Evolutionary conservation across 2,797 vertebrate genomes (phyloP), one percentile per base, ranked within the genome.

Genomic region (Paramormyrops hopkinsi): DNA sequence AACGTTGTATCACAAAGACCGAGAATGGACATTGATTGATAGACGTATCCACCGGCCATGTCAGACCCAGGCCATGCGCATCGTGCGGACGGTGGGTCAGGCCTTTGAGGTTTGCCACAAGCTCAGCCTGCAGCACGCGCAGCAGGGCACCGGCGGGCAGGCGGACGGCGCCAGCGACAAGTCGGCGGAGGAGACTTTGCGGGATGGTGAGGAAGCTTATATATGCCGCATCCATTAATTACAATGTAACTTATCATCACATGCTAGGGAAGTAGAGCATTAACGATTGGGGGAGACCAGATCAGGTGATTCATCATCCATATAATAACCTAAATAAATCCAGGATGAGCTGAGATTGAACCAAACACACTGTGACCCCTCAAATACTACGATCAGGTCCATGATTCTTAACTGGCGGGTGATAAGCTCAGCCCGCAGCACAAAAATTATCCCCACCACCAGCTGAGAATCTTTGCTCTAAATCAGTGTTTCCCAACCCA

Each of bases 41-140:
- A 29, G 29, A 59, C 85, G 2, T 87, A 2, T 85, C 19, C 33
- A 22, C 79, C 44, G 0, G 87, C 33, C 86, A 9, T 33, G 48
- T 79, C 89, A 97, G 96, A 97, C 95, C 69, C 97, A 97, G 94
- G 97, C 96, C 33, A 97, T 97, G 96, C 97, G 95, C 0, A 97
- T 97, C 51, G 96, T 97, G 90, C 95, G 96, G 83, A 97, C 98
- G 0, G 94, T 96, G 17, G 97, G 97, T 29, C 97, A 97, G 93
- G 97, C 97, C 14, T 98, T 98, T 19, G 97, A 97, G 93, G 96
- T 97, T 87, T 97, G 97, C 91, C 97, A 97, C 92, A 97, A 98
- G 92, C 94, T 97, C 92, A 97, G 97, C 90, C 95, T 97, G 93
- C 97, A 97, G 93, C 95, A 96, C 0, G 95, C 96, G 0, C 95